A percentile compares a stretch with the other conserved stretches of the same genome.
Evolutionary conservation across 2,797 vertebrate species (phyloP).

Genomic region (Nothura maculosa): DNA sequence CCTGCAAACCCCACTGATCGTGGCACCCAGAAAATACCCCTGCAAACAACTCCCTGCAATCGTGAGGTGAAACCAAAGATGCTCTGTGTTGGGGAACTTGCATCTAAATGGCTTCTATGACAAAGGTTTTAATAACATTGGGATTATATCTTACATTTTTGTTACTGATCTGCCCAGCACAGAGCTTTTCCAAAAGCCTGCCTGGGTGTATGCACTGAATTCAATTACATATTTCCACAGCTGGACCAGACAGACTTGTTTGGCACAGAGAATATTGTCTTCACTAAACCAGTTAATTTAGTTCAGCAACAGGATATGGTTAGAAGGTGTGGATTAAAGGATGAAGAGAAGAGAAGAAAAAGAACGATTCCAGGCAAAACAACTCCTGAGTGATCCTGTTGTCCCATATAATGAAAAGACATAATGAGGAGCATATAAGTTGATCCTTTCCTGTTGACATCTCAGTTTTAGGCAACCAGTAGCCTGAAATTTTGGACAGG

Average conservation of each 20-base stretch:
- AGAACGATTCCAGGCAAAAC: neutral
- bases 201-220: constrained; percentile 63
- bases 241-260: constrained; percentile 52
- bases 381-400: neutral
- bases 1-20: neutral
- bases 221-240: constrained; percentile 63
- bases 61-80: neutral
- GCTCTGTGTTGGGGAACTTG: neutral
- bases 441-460: neutral
- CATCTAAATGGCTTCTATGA: constrained; percentile 30
- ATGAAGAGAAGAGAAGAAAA: neutral
- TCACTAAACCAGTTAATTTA: constrained; percentile 66
- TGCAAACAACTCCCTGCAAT: constrained; percentile 4
- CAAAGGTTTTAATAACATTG: constrained; percentile 55
- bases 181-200: constrained; percentile 47
- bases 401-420: neutral
- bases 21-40: neutral
- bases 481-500: neutral
- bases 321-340: constrained; percentile 22
- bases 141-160: constrained; percentile 63
- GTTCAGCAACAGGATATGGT: constrained; percentile 45
- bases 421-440: neutral
- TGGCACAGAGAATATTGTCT: constrained; percentile 18
- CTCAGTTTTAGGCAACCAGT: neutral
- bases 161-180: constrained; percentile 60